Conservation (phyloP, 2,888 invertebrate species). For the Prostheceraeus crozeri region DNA sequence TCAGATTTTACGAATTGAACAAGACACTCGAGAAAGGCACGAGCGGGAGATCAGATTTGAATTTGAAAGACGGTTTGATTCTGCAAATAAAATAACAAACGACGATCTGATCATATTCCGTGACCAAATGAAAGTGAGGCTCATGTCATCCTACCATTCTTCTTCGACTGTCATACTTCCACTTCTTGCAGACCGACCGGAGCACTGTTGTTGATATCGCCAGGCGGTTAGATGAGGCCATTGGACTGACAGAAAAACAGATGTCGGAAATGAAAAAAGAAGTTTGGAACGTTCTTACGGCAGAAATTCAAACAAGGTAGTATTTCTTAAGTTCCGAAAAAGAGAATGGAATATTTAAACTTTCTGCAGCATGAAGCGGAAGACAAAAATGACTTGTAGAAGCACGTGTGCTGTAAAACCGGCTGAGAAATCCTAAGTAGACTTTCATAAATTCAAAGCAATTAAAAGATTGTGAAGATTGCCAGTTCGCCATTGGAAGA, state of each 20-base stretch:
- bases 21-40: conserved; percentile 46
- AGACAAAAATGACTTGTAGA: too few species aligned
- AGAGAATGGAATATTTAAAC: conserved; percentile 10
- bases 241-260: conserved; percentile 53
- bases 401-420: too few species aligned
- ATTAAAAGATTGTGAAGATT: too few species aligned
- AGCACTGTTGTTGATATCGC: conserved; percentile 49
- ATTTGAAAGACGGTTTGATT: conserved; percentile 47
- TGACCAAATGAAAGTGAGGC: conserved; percentile 47
- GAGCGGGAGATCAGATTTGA: conserved; percentile 47
- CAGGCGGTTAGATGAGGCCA: conserved; percentile 52
- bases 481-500: too few species aligned
- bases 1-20: conserved; percentile 47
- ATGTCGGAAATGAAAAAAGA: conserved; percentile 51
- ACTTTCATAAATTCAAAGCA: too few species aligned
- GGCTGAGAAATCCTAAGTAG: too few species aligned
- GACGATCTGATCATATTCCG: conserved; percentile 46
- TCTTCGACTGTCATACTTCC: neutral
- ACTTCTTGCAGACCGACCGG: conserved; percentile 47
- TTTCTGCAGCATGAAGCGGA: too few species aligned
- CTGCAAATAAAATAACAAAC: conserved; percentile 46
- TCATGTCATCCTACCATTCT: too few species aligned
- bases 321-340: too few species aligned
- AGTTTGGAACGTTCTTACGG: conserved; percentile 52
- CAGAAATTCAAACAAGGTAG: conserved; percentile 56